phyloP scores from a whole-genome alignment of 2,113 vertebrate species.

The Martes martes region DNA sequence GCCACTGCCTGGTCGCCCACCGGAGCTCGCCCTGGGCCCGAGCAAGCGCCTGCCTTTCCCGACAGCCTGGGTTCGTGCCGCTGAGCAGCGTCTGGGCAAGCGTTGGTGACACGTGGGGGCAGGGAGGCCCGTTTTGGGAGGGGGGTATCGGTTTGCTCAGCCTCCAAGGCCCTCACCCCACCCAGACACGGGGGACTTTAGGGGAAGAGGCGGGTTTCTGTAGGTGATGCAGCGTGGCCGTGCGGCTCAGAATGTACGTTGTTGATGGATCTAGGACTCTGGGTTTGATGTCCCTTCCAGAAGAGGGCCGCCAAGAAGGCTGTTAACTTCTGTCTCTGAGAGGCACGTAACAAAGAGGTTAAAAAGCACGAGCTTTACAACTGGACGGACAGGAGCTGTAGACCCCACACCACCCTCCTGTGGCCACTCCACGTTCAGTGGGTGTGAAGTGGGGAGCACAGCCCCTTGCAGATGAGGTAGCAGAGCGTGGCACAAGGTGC shows the following conservation, averaged over 20 bases:
- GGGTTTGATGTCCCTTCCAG: background rate
- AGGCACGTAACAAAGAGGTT: fast-evolving
- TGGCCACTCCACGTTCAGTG: fast-evolving
- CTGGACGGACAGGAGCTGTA: fast-evolving
- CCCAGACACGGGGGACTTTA: background rate
- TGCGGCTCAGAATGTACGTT: background rate
- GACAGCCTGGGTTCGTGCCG: fast-evolving
- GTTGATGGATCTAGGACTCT: background rate
- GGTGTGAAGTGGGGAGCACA: fast-evolving
- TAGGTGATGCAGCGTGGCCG: fast-evolving
- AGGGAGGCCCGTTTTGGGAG: background rate
- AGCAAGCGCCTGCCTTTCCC: constrained; percentile 30
- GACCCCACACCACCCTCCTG: fast-evolving
- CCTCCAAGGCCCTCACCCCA: background rate
- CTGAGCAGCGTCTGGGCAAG: fast-evolving
- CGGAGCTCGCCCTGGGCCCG: background rate
- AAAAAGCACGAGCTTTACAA: background rate
- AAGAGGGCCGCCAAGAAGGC: background rate
- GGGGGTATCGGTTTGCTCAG: background rate
- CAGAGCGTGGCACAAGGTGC: fast-evolving
- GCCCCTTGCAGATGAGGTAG: fast-evolving
- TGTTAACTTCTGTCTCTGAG: background rate
- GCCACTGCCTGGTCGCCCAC: constrained; percentile 11
- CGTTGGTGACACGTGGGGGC: background rate
- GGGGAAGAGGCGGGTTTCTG: background rate